Conservation (phyloP, 2,113 vertebrate species). For the Heterochromis multidens region DNA sequence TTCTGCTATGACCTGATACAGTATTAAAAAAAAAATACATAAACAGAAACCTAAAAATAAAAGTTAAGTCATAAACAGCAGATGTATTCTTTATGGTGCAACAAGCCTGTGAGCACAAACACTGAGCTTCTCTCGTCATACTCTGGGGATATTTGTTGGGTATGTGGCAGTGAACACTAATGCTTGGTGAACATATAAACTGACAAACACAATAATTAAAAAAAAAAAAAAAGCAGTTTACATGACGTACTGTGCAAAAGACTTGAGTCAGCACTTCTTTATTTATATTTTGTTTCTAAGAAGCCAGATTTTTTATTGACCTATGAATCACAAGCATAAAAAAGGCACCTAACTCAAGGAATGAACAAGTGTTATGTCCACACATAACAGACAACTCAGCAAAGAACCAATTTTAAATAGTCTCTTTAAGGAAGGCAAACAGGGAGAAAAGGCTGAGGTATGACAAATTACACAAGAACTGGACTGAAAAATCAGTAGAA, state of each 20-base stretch:
- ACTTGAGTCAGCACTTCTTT: background rate
- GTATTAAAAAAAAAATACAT: background rate
- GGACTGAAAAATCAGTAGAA: background rate
- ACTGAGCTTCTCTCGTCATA: background rate
- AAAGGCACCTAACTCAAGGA: background rate
- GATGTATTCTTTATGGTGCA: background rate
- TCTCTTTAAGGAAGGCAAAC: background rate
- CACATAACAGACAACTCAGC: background rate
- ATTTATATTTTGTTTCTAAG: background rate
- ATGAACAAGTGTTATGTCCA: background rate
- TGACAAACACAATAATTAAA: background rate
- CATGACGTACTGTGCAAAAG: background rate
- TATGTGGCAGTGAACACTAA: constrained; percentile 19
- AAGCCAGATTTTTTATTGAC: background rate
- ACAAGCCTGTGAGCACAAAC: background rate
- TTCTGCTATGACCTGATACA: too few relatives aligned
- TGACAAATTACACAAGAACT: background rate
- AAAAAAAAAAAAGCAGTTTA: background rate
- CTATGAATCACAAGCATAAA: background rate
- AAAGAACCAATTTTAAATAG: background rate
- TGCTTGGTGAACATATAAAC: background rate
- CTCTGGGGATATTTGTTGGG: background rate
- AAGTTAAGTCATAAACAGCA: constrained; percentile 3
- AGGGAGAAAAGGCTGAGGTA: background rate
- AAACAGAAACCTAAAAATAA: constrained; percentile 12